Conservation (phyloP, 2,797 vertebrate species). For the Lutjanus argentimaculatus region DNA sequence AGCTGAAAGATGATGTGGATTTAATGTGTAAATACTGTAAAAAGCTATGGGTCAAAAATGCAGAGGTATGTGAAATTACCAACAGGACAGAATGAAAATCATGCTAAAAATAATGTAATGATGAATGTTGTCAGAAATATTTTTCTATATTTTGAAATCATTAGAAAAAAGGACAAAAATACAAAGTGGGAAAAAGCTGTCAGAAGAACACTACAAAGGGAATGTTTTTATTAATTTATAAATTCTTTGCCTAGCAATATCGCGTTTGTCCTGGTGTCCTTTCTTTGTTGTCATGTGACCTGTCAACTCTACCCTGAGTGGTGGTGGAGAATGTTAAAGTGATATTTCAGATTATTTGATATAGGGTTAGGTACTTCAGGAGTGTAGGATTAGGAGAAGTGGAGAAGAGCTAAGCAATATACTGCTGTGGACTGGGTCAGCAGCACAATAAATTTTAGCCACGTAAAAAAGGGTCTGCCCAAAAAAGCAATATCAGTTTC, state of each 20-base stretch:
- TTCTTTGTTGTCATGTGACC: conserved; percentile 50
- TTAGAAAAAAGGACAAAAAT: conserved; percentile 63
- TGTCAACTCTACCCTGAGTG: neutral
- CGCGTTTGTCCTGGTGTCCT: conserved; percentile 65
- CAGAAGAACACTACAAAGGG: conserved; percentile 87
- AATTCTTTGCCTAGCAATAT: conserved; percentile 88
- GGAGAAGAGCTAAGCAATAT: too few species aligned
- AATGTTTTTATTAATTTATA: conserved; percentile 92
- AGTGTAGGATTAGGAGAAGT: too few species aligned
- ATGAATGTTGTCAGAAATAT: conserved; percentile 88
- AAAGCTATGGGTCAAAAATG: conserved; percentile 46
- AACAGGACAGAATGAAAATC: conserved; percentile 76
- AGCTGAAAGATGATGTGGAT: conserved; percentile 64
- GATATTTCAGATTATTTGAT: too few species aligned
- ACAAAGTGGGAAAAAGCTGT: conserved; percentile 76
- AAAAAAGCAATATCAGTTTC: too few species aligned
- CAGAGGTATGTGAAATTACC: conserved; percentile 65
- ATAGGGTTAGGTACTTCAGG: too few species aligned
- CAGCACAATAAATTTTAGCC: too few species aligned
- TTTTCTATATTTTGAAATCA: conserved; percentile 88
- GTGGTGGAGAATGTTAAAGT: too few species aligned
- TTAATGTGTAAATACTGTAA: conserved; percentile 81
- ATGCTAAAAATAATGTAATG: conserved; percentile 71
- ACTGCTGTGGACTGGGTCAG: too few species aligned
- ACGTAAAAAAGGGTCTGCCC: too few species aligned